A percentile compares a stretch with the other conserved stretches of the same genome.
These are phyloP conservation scores for Arion vulgaris DNA, from an alignment of 1,140 invertebrate genomes.

Conservation along the genomic window DNA sequence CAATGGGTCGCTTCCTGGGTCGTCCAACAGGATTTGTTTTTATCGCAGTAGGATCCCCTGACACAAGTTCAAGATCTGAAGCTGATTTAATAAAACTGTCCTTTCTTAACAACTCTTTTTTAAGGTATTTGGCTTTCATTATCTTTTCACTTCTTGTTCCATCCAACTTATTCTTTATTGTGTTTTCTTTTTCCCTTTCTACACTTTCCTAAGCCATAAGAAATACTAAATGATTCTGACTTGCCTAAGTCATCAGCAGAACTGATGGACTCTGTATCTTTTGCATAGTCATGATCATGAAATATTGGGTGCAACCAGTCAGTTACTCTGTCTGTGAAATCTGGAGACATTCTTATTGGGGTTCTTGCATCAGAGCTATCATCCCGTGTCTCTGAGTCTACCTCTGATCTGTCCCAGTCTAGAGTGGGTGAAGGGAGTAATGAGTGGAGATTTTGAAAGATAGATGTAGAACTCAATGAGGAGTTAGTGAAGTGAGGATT, in stretches of 20 bases:
- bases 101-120: constrained; percentile 39
- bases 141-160: constrained; percentile 33
- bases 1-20: constrained; percentile 38
- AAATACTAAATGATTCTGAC: neutral
- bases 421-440: constrained; percentile 43
- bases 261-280: constrained; percentile 14
- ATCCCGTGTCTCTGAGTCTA: constrained; percentile 34
- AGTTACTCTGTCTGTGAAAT: constrained; percentile 11
- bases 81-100: constrained; percentile 24
- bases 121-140: constrained; percentile 45
- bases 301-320: constrained; percentile 45
- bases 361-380: constrained; percentile 25
- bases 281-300: constrained; percentile 67
- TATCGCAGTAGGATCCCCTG: neutral
- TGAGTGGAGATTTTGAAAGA: constrained; percentile 22
- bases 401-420: constrained; percentile 50
- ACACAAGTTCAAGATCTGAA: neutral
- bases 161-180: constrained; percentile 35
- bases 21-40: constrained; percentile 38
- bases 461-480: constrained; percentile 30
- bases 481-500: neutral
- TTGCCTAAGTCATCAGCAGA: neutral
- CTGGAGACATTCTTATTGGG: constrained; percentile 12
- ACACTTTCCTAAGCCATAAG: neutral
- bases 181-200: constrained; percentile 37